Evolutionary conservation across 2,797 vertebrate genomes (phyloP).

Genomic region (Diplodus sargus): DNA sequence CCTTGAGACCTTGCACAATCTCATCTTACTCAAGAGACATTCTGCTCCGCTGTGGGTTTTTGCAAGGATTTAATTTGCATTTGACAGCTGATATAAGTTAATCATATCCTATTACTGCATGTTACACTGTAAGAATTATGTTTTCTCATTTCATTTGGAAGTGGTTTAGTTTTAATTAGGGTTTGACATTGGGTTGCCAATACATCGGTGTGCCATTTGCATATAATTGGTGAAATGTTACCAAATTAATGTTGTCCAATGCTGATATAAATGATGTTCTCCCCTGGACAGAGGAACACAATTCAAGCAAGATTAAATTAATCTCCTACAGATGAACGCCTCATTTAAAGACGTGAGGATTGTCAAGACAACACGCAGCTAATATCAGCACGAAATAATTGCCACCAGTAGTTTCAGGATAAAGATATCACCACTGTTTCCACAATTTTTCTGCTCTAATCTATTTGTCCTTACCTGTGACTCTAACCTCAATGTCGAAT

Average conservation of each 20-base stretch:
- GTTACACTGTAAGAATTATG: constrained; percentile 3
- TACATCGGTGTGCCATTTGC: neutral
- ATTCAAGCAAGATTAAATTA: constrained; percentile 1
- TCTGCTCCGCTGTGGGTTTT: neutral
- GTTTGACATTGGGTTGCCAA: constrained; percentile 1
- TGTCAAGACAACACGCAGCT: neutral
- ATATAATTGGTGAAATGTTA: constrained; percentile 21
- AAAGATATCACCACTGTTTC: neutral
- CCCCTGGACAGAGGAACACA: neutral
- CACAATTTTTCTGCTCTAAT: neutral
- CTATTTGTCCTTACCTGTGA: constrained; percentile 85
- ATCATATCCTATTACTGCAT: constrained; percentile 13
- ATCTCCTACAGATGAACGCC: neutral
- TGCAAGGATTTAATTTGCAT: constrained; percentile 5
- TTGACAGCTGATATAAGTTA: constrained; percentile 5
- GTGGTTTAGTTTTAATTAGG: neutral
- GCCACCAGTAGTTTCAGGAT: neutral
- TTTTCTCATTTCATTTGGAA: constrained; percentile 12
- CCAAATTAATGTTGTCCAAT: neutral
- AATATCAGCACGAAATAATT: constrained; percentile 4
- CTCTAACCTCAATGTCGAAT: constrained; percentile 86
- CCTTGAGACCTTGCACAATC: constrained; percentile 12
- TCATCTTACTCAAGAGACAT: neutral
- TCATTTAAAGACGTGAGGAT: neutral
- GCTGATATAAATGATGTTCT: neutral